These are phyloP conservation scores for Agelastica alni DNA, from an alignment of 2,888 invertebrate genomes.

Conservation along the genomic window DNA sequence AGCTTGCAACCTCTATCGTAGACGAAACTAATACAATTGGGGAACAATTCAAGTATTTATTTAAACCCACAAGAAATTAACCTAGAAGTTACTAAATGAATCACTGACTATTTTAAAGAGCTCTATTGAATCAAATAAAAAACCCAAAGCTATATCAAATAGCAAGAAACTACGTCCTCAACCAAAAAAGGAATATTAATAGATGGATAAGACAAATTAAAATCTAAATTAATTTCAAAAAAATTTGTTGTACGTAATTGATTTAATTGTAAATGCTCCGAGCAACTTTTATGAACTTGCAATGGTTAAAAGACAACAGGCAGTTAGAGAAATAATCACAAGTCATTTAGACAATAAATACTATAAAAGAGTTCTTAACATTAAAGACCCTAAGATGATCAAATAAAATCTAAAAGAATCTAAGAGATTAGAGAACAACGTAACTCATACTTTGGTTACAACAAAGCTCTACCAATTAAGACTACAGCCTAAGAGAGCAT, in stretches of 20 bases:
- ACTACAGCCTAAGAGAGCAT: conserved; percentile 9
- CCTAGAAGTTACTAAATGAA: conserved; percentile 4
- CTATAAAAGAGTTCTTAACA: conserved; percentile 13
- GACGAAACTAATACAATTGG: neutral
- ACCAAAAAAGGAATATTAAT: conserved; percentile 3
- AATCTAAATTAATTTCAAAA: conserved; percentile 9
- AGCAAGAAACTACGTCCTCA: conserved; percentile 6
- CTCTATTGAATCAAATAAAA: conserved; percentile 1
- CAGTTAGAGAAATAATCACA: conserved; percentile 17
- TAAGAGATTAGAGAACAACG: conserved; percentile 5
- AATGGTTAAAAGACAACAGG: neutral
- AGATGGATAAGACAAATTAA: conserved; percentile 8
- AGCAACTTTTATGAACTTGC: conserved; percentile 3
- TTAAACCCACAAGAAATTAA: conserved; percentile 3
- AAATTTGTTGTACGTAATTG: conserved; percentile 4
- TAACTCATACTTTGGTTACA: conserved; percentile 6
- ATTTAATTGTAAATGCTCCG: conserved; percentile 1
- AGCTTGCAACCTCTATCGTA: neutral
- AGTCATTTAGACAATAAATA: conserved; percentile 15
- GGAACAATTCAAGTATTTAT: conserved; percentile 3
- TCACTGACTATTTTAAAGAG: conserved; percentile 1
- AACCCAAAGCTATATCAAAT: conserved; percentile 4
- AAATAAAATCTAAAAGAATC: conserved; percentile 7
- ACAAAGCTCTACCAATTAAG: conserved; percentile 13
- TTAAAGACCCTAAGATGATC: conserved; percentile 10